Conservation (phyloP, 2,113 vertebrate species). For the Pluvialis apricaria region DNA sequence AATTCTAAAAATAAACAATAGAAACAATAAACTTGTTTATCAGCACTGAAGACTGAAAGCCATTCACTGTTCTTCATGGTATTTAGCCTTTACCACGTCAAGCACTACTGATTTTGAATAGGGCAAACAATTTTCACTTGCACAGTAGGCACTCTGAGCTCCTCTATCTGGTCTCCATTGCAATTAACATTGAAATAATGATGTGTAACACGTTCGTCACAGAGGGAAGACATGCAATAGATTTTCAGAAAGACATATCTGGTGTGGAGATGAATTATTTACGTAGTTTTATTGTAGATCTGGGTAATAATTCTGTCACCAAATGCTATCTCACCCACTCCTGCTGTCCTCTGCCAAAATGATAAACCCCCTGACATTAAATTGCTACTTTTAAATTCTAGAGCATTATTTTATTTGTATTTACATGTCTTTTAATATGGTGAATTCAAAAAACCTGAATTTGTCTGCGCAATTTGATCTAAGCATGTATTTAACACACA, state of each 20-base stretch:
- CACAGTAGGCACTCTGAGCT: background rate
- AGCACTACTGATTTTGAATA: constrained; percentile 1
- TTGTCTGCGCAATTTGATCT: background rate
- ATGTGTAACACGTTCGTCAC: background rate
- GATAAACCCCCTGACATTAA: background rate
- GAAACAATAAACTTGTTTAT: constrained; percentile 2
- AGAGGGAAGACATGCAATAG: background rate
- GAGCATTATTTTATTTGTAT: background rate
- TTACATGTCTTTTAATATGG: background rate
- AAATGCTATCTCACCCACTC: background rate
- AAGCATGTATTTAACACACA: background rate
- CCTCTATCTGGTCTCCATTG: background rate
- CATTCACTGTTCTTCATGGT: background rate
- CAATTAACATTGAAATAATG: constrained; percentile 20
- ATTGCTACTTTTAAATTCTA: background rate
- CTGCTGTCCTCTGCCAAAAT: background rate
- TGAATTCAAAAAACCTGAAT: background rate
- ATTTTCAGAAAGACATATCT: background rate
- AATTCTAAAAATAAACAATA: constrained; percentile 3
- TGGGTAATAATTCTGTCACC: background rate
- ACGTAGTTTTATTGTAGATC: background rate
- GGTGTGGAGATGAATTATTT: background rate
- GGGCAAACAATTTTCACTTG: background rate
- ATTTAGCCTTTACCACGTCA: background rate
- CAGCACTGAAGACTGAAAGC: background rate